Conservation (phyloP, 2,797 vertebrate species). For the Schizopygopsis malacanthus region DNA sequence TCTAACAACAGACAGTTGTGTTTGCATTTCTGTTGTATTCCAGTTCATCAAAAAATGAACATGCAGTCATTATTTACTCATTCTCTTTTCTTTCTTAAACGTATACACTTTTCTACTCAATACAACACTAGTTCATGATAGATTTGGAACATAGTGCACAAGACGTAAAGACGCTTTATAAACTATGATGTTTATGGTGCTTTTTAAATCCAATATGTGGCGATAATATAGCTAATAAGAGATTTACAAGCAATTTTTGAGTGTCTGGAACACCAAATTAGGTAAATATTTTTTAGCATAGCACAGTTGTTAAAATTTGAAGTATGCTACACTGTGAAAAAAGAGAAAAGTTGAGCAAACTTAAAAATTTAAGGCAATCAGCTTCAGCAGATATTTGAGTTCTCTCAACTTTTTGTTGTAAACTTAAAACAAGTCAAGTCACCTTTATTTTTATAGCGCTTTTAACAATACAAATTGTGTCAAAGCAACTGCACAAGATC, state of each 20-base stretch:
- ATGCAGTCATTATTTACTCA: background rate
- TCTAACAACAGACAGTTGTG: background rate
- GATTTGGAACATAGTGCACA: background rate
- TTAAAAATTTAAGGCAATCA: no score
- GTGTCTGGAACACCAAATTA: background rate
- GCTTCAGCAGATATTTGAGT: no score
- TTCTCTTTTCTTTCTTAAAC: background rate
- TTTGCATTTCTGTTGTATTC: constrained; percentile 17
- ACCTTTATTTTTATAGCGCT: no score
- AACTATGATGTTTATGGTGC: no score
- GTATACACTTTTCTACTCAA: background rate
- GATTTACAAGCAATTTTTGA: background rate
- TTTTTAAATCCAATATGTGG: background rate
- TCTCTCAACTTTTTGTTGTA: no score
- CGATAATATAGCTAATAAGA: background rate
- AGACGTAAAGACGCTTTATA: background rate
- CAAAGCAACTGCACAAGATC: no score
- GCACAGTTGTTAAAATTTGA: background rate
- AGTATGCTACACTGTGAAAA: background rate
- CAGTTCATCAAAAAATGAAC: background rate
- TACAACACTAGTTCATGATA: background rate
- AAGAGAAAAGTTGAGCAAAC: no score
- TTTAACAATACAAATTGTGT: no score
- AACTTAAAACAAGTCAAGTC: no score
- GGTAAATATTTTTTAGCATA: background rate